These are phyloP conservation scores for Turritopsis dohrnii DNA, from an alignment of 30 jellyfish, hydroid and myxozoan species.

Conservation along the genomic window DNA sequence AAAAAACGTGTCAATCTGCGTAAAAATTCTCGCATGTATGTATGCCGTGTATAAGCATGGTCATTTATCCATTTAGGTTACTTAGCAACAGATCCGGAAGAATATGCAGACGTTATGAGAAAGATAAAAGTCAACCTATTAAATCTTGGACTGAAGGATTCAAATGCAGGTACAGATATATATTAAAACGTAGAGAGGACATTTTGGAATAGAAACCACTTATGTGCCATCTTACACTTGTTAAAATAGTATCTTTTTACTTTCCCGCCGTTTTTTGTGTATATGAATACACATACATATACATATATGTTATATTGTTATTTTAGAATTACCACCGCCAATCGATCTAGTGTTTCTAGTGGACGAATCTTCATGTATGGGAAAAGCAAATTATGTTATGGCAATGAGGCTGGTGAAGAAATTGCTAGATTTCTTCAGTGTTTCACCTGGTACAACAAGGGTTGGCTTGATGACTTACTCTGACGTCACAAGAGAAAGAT, in stretches of 20 bases:
- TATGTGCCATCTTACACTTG: too few species aligned
- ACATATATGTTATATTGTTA: too few species aligned
- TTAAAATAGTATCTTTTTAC: too few species aligned
- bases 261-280: too few species aligned
- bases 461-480: constrained; percentile 3
- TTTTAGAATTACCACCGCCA: constrained; percentile 10
- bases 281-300: too few species aligned
- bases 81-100: background rate
- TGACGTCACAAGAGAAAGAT: background rate
- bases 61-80: background rate
- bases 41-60: background rate
- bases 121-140: background rate
- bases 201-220: too few species aligned
- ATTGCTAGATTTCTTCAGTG: constrained; percentile 2
- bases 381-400: constrained; percentile 1
- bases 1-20: background rate
- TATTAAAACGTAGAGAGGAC: too few species aligned
- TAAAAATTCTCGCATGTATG: background rate
- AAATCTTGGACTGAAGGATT: background rate
- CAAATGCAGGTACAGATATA: background rate
- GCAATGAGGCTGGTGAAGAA: background rate
- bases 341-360: background rate
- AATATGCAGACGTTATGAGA: background rate
- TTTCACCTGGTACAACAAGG: constrained; percentile 9
- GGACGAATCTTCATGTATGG: constrained; percentile 10